Evolutionary conservation across 2,888 invertebrate species (phyloP), one percentile per base, ranked within the genome.

Genomic region (Leucozona laternaria): DNA sequence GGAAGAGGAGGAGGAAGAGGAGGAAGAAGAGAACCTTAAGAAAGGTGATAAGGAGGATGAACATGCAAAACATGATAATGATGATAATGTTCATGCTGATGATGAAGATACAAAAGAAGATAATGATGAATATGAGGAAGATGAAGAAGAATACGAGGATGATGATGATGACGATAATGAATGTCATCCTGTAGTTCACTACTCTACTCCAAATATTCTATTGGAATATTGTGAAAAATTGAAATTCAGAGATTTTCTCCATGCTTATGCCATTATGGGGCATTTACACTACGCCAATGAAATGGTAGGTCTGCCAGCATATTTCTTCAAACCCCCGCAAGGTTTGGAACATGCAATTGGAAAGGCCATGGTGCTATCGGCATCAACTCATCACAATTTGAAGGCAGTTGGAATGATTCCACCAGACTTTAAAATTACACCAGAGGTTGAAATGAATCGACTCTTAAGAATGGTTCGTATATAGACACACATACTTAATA

Each of bases 141-240:
- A 31, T 31, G 8, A 7, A 7, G 31, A 31, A 7, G 31, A 31
- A 31, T 31, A 6, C 5, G 31, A 31, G 8, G 31, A 8, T 28
- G 28, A 28, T 28, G 15, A 40, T 0, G 40, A 15, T 20, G 60
- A 60, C 40, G 22, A 28, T 1, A 5, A 13, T 28, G 28, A 6
- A 5, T 43, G 43, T n/a, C 4, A 7, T 0, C 2, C 37, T 5
- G 3, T 3, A 25, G 5, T 17, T 22, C 2, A 7, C 1, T 13
- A 11, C 10, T 10, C 0, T 0, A 45, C 28, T 4, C 66, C 64
- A 25, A 45, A 64, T 2, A 15, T 45, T 1, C 2, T 11, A 17
- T n/a, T 82, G 2, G 45, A 75, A 31, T 79, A 43, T 40, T 87
- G 87, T 40, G 31, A 73, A 3, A 62, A 87, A 48, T n/a, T 62